Conservation (phyloP, 2,888 invertebrate species). For the Sminthurides aquaticus region DNA sequence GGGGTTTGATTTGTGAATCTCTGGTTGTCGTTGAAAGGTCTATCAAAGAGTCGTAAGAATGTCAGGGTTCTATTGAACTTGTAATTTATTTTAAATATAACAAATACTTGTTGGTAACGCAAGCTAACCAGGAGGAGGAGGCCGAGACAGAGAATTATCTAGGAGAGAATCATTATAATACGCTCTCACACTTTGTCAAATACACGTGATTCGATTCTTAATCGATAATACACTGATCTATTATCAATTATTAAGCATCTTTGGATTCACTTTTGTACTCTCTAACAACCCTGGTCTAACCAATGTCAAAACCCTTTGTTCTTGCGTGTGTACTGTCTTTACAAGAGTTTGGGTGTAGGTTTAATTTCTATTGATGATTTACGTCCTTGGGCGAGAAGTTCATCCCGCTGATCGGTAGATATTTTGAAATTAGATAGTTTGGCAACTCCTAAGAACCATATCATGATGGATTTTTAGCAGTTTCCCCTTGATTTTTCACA, state of each 20-base stretch:
- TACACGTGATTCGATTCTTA: conserved; percentile 1
- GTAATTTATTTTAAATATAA: conserved; percentile 18
- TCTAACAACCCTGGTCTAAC: neutral
- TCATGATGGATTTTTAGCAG: too few species aligned
- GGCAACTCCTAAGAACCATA: too few species aligned
- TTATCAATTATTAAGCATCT: conserved; percentile 1
- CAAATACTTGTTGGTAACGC: too few species aligned
- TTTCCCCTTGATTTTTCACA: too few species aligned
- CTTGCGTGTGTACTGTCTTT: neutral
- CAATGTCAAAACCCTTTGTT: neutral
- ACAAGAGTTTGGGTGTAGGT: too few species aligned
- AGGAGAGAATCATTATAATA: neutral
- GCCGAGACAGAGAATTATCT: neutral
- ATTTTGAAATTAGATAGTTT: too few species aligned
- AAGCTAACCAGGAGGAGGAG: neutral
- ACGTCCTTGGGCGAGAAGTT: too few species aligned
- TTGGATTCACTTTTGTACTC: neutral
- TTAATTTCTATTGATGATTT: too few species aligned
- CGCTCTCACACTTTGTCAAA: conserved; percentile 9
- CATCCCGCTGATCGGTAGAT: too few species aligned
- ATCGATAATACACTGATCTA: conserved; percentile 1
- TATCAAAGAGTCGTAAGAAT: conserved; percentile 23
- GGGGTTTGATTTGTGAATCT: neutral
- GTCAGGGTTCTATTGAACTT: conserved; percentile 15
- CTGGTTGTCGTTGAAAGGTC: conserved; percentile 21